These are phyloP conservation scores for Ferdinandea cuprea DNA, from an alignment of 2,888 invertebrate species.

Conservation along the genomic window DNA sequence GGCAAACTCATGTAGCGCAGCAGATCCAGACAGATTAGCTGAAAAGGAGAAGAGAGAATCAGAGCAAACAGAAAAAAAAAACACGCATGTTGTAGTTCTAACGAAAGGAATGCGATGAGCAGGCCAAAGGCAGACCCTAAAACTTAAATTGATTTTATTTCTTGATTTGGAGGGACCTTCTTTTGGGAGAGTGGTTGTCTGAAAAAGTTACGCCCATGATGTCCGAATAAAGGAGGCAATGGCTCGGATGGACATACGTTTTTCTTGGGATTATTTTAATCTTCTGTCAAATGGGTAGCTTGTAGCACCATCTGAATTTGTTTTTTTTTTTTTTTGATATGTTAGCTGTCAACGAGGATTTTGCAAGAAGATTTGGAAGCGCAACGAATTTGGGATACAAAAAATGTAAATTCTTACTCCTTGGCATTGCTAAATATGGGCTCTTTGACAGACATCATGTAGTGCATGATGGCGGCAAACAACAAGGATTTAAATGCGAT, in stretches of 20 bases:
- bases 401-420: slow-evolving; percentile 29
- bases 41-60: background rate
- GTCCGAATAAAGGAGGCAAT: slow-evolving; percentile 13
- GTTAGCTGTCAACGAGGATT: background rate
- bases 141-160: slow-evolving; percentile 39
- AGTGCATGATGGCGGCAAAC: background rate
- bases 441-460: slow-evolving; percentile 45
- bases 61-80: background rate
- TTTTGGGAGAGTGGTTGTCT: slow-evolving; percentile 41
- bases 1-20: background rate
- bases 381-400: slow-evolving; percentile 37
- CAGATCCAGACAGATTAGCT: slow-evolving; percentile 44
- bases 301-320: background rate
- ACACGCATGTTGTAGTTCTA: background rate
- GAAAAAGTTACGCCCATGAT: slow-evolving; percentile 33
- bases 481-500: slow-evolving; percentile 5
- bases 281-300: slow-evolving; percentile 33
- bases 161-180: slow-evolving; percentile 44
- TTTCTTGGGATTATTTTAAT: slow-evolving; percentile 31
- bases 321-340: too few relatives aligned
- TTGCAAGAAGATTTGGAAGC: slow-evolving; percentile 28
- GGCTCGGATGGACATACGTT: background rate
- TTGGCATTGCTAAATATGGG: slow-evolving; percentile 51
- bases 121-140: slow-evolving; percentile 9
- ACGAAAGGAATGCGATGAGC: slow-evolving; percentile 7